These are phyloP conservation scores for Saccopteryx leptura DNA, from an alignment of 2,113 vertebrate species.

Conservation along the genomic window DNA sequence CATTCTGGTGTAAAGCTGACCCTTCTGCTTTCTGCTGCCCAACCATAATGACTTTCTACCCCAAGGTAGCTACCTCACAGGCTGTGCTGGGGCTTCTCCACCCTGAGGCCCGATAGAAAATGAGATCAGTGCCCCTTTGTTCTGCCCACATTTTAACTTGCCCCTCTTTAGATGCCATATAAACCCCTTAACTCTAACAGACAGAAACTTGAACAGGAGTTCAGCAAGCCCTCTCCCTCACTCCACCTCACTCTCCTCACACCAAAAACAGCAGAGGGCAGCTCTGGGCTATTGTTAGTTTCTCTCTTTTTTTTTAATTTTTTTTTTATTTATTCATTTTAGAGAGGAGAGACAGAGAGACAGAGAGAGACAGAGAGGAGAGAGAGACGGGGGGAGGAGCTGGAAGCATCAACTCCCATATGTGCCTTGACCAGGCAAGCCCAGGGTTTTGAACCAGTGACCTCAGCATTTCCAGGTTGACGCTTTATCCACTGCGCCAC, in stretches of 20 bases:
- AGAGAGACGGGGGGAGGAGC: too few species aligned
- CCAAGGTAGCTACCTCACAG: rapidly evolving
- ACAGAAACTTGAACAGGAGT: not conserved
- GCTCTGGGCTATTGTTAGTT: not conserved
- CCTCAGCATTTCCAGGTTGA: too few species aligned
- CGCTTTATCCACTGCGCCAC: too few species aligned
- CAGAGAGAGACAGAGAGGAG: too few species aligned
- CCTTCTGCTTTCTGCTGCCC: not conserved
- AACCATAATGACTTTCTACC: not conserved
- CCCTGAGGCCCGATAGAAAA: not conserved
- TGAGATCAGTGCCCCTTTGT: not conserved
- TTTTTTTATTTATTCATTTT: too few species aligned
- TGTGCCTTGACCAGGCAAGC: too few species aligned
- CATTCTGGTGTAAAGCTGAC: not conserved
- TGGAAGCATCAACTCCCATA: too few species aligned
- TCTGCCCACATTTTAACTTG: not conserved
- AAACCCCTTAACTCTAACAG: not conserved
- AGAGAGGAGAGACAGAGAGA: too few species aligned
- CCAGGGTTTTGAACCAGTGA: too few species aligned
- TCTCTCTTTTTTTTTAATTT: too few species aligned
- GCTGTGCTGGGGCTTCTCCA: not conserved
- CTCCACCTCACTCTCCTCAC: not conserved
- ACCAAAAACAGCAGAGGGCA: not conserved
- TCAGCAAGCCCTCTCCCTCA: not conserved
- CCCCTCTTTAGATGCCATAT: not conserved